phyloP scores from a whole-genome alignment of 2,888 invertebrate species.

The Laothoe populi region DNA sequence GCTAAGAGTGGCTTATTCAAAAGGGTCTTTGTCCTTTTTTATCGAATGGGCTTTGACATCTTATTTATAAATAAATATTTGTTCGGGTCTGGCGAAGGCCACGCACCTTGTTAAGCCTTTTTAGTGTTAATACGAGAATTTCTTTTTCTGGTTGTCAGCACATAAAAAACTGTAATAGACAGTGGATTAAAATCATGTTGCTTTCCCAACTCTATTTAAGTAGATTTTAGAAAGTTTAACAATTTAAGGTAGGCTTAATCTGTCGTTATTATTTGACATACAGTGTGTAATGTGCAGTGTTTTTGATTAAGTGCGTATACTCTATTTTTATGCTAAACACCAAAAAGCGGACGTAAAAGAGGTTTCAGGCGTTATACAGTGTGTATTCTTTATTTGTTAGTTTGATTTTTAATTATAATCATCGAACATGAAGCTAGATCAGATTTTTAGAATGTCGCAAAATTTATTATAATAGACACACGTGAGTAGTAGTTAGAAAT shows the following conservation, averaged over 20 bases:
- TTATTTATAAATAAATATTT: conserved; percentile 66
- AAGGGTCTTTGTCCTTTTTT: conserved; percentile 45
- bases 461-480: too few species aligned
- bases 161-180: background rate
- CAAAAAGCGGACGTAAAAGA: too few species aligned
- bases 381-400: too few species aligned
- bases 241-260: background rate
- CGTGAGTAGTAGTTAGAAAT: too few species aligned
- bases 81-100: conserved; percentile 52
- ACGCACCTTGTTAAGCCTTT: conserved; percentile 50
- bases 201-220: background rate
- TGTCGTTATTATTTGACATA: background rate
- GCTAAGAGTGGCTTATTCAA: conserved; percentile 36
- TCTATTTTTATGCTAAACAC: too few species aligned
- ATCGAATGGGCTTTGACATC: conserved; percentile 55
- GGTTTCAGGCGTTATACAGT: too few species aligned
- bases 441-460: too few species aligned
- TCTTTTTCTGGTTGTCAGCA: conserved; percentile 40
- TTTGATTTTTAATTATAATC: too few species aligned
- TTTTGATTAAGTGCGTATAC: too few species aligned
- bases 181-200: background rate
- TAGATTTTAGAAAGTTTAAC: conserved; percentile 6
- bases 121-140: conserved; percentile 42
- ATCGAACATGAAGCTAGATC: too few species aligned
- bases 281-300: too few species aligned